Base-by-base conservation (phyloP, 2,797 vertebrate species). In the Enteromius viviparus region DNA sequence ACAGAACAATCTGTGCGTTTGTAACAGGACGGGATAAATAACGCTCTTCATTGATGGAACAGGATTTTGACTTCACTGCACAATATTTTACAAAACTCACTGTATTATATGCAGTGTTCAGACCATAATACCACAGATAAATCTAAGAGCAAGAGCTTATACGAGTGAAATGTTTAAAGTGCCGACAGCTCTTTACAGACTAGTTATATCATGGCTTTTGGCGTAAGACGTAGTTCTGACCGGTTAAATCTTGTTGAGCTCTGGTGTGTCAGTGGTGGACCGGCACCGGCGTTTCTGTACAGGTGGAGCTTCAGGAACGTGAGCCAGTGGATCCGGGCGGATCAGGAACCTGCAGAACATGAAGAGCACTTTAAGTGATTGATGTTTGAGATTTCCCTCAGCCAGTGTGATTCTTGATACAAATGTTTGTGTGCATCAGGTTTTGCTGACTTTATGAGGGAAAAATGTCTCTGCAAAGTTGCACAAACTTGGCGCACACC, bases 291-390 rank as follows among this genome's bases (percentile, higher is more conserved):
- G 94, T 91, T 94, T 95, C 87, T 88, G 94, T 87, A 93, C 91
- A n/a, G 95, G 94, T 8, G 93, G 91, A 0, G 95, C 94, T 47
- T 96, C 95, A 4, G 96, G 94, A 65, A 98, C 94, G 0, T 97
- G 96, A 55, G 97, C 97, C 89, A 99, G 92, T 0, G 97, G 97
- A 90, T 99, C 97, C 0, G 96, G 96, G 64, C 97, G 96, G 87
- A 98, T 98, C 94, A 98, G 91, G 86, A 98, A 98, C 90, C 97
- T 91, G 83, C 40, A 80, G 19, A 74, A 76, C 11, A 79, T 8
- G 51, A 55, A 26, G 3, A 55, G 69, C 42, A 21, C 47, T 51
- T 40, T 66, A n/a, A 69, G 17, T 15, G 66, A 34, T 72, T 53
- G 42, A 19, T 4, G 26, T 47, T n/a, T 58, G 45, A 37, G 34